Evolutionary conservation across 2,113 vertebrate species (phyloP), one percentile per base, ranked within the genome.

Genomic region (Agelaius tricolor): DNA sequence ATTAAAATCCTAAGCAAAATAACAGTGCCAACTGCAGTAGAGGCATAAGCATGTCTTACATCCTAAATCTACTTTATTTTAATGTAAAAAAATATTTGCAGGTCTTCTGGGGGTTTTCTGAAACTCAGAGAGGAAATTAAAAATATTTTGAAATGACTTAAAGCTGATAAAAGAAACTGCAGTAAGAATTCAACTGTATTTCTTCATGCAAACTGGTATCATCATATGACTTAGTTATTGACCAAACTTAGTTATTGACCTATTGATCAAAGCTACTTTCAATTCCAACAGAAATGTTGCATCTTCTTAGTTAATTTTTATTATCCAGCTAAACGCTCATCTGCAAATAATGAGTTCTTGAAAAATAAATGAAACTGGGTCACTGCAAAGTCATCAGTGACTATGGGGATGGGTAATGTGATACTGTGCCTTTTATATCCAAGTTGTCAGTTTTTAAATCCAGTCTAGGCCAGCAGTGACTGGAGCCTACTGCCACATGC

Each of bases 321-420:
- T 80, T 81, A 62, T 81, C 24, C 51, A 90, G 41, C 26, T 55
- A 51, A 86, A 84, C n/a, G 19, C 27, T 69, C 33, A 86, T 63
- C 35, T 84, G 79, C 82, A 92, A 94, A 90, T 86, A 88, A 86
- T 47, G 57, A 81, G 13, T 55, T 90, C 68, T 74, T 92, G 57
- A 92, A 95, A 96, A 93, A 84, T 51, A 71, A 59, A 86, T 84
- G 46, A 83, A 74, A 83, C 27, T 78, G 47, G 83, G 90, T 92
- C 72, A 81, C 33, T 67, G 57, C 62, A 88, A 90, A 86, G 72
- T 83, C 79, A 90, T n/a, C 33, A 43, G 23, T 11, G 23, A 59
- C 83, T 86, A 72, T 75, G 43, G 41, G 85, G 67, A 88, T 24
- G 11, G 14, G 54, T 71, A 80, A 77, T 3, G 1, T 59, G 43